Evolutionary conservation across 2,888 invertebrate species (phyloP).

Genomic region (Dorcus hopei): DNA sequence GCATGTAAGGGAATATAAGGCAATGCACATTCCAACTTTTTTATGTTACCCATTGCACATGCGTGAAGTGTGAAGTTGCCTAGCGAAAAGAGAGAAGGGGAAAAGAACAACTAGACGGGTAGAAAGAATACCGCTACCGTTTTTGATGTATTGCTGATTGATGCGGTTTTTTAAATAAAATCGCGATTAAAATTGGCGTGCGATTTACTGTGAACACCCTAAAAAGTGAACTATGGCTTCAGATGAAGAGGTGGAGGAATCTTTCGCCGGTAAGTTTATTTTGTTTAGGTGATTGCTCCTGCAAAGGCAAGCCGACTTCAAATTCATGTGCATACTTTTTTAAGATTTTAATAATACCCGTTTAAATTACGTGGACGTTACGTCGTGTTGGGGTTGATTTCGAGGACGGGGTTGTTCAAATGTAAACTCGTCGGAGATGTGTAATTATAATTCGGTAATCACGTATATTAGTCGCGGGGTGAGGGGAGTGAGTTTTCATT

Average conservation of each 20-base stretch:
- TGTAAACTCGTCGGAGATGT: constrained; percentile 10
- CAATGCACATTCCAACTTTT: background rate
- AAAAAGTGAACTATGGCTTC: constrained; percentile 64
- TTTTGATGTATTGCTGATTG: constrained; percentile 24
- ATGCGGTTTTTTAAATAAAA: constrained; percentile 19
- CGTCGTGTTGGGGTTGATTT: too few relatives aligned
- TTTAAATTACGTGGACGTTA: too few relatives aligned
- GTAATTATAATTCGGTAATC: constrained; percentile 43
- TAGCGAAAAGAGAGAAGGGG: constrained; percentile 21
- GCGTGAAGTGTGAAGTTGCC: constrained; percentile 12
- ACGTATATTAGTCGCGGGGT: constrained; percentile 40
- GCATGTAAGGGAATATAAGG: background rate
- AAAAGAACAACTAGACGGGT: constrained; percentile 27
- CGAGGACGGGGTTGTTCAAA: constrained; percentile 5
- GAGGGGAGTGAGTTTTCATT: constrained; percentile 50
- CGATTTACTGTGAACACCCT: constrained; percentile 5
- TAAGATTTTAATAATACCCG: background rate
- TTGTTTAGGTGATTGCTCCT: constrained; percentile 38
- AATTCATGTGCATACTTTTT: constrained; percentile 35
- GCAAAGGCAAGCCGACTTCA: constrained; percentile 41
- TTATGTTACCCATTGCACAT: constrained; percentile 7
- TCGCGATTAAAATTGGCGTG: background rate
- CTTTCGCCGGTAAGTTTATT: constrained; percentile 74
- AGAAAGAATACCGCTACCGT: constrained; percentile 25
- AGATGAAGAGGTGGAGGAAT: constrained; percentile 84